Conservation (phyloP, 2,113 vertebrate genomes). For the Hirundichthys speculiger region DNA sequence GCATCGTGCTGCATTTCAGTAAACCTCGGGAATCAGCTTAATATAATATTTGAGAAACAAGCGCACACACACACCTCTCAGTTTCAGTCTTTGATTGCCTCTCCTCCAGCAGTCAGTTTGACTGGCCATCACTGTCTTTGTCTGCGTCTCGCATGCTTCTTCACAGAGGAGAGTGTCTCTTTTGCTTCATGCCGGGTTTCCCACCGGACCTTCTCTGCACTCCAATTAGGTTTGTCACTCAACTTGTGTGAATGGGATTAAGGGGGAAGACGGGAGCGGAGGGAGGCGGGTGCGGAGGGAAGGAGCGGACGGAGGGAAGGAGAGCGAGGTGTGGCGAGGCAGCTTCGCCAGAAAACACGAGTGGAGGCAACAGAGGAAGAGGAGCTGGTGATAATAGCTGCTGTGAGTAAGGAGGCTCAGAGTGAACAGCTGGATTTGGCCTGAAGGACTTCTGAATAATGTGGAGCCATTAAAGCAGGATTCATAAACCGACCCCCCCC, state of each 20-base stretch:
- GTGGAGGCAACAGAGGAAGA: constrained; percentile 21
- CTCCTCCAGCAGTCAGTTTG: constrained; percentile 58
- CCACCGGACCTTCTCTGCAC: constrained; percentile 69
- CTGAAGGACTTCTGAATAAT: constrained; percentile 71
- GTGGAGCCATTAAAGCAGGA: constrained; percentile 64
- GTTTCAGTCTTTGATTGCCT: constrained; percentile 56
- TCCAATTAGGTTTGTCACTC: constrained; percentile 82
- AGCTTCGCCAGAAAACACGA: constrained; percentile 38
- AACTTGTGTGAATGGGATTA: constrained; percentile 73
- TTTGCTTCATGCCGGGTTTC: constrained; percentile 65
- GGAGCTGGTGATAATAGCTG: constrained; percentile 21
- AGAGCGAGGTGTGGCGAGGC: constrained; percentile 26
- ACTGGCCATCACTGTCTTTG: constrained; percentile 70
- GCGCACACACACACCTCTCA: constrained; percentile 6
- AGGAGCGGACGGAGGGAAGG: background rate
- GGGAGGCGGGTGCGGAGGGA: background rate
- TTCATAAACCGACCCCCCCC: constrained; percentile 61
- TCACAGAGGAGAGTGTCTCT: constrained; percentile 62
- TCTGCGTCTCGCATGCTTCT: constrained; percentile 60
- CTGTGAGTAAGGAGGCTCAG: constrained; percentile 21
- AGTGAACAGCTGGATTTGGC: constrained; percentile 67
- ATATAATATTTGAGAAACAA: background rate
- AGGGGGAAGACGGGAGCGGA: constrained; percentile 43
- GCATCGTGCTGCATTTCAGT: no score
- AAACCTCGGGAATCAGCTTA: no score